These are phyloP conservation scores for Pelmatolapia mariae DNA, from an alignment of 2,113 vertebrate genomes.

Conservation along the genomic window DNA sequence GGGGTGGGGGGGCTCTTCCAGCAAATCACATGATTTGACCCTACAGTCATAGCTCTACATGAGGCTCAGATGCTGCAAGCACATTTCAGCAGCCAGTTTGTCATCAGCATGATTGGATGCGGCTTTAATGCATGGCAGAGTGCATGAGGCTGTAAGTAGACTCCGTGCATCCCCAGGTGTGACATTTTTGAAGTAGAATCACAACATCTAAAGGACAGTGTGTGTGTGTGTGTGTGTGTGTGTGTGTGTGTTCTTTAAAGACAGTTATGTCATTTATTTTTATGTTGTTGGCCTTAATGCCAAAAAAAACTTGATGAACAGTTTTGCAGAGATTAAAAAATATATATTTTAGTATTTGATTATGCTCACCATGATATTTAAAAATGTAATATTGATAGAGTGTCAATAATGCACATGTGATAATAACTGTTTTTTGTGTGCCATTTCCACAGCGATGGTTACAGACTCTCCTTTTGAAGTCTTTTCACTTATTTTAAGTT, in stretches of 20 bases:
- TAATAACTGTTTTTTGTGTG: neutral
- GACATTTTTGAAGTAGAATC: constrained; percentile 15
- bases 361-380: neutral
- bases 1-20: constrained; percentile 46
- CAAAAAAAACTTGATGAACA: neutral
- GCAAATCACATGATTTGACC: constrained; percentile 73
- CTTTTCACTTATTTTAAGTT: neutral
- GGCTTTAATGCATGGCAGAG: constrained; percentile 9
- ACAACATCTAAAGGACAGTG: neutral
- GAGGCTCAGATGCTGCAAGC: constrained; percentile 59
- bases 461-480: neutral
- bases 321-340: neutral
- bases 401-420: neutral
- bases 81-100: constrained; percentile 35
- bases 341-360: neutral
- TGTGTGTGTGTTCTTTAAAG: neutral
- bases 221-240: neutral
- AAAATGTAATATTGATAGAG: neutral
- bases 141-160: constrained; percentile 22
- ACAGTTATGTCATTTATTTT: neutral
- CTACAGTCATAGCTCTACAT: constrained; percentile 49
- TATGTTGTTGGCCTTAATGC: neutral
- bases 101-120: constrained; percentile 36
- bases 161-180: constrained; percentile 13
- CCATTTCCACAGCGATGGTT: neutral